phyloP scores from a whole-genome alignment of 2,888 invertebrate species.

The Cynaeus angustus region DNA sequence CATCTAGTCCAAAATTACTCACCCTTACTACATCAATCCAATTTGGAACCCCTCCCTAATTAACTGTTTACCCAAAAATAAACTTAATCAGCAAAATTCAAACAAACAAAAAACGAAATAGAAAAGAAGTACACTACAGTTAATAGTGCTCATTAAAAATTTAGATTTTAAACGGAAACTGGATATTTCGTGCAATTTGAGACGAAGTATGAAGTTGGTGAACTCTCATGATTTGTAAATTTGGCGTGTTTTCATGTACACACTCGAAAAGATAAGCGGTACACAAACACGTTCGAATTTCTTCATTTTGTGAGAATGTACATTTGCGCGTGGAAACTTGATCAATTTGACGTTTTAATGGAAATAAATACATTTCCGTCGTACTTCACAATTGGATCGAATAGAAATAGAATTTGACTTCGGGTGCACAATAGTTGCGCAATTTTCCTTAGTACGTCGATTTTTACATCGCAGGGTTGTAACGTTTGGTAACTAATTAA shows the following conservation, averaged over 20 bases:
- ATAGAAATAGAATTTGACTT: background rate
- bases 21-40: conserved; percentile 22
- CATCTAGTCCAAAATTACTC: conserved; percentile 17
- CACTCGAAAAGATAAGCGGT: conserved; percentile 10
- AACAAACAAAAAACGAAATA: conserved; percentile 7
- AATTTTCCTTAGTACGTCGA: background rate
- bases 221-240: conserved; percentile 15
- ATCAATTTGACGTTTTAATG: background rate
- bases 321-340: background rate
- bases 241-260: conserved; percentile 11
- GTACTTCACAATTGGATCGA: background rate
- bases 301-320: background rate
- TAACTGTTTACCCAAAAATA: conserved; percentile 8
- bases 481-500: background rate
- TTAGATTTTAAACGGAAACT: conserved; percentile 29
- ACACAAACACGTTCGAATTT: conserved; percentile 3
- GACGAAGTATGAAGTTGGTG: background rate
- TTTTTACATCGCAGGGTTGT: no score
- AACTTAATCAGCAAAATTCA: background rate
- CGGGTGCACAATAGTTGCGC: background rate
- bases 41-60: conserved; percentile 2
- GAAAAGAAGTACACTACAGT: background rate
- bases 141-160: conserved; percentile 20
- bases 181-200: conserved; percentile 11
- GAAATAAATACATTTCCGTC: background rate